phyloP scores from a whole-genome alignment of 92 coral and sea anemone genomes.

The Palythoa caribaeorum region DNA sequence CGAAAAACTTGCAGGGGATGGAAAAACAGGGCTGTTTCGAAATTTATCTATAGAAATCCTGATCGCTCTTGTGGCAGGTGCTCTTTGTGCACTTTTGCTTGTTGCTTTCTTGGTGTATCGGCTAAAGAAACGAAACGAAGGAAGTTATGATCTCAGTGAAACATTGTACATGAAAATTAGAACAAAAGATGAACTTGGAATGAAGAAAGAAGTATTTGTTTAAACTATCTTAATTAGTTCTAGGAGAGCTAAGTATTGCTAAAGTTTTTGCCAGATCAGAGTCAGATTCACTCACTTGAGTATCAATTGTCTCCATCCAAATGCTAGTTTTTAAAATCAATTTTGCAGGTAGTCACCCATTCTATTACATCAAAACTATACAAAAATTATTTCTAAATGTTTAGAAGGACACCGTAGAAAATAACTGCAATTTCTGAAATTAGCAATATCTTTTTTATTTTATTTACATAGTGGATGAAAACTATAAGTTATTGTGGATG shows the following conservation, averaged over 20 bases:
- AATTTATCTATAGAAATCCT: slow-evolving; percentile 84
- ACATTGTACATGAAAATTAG: slow-evolving; percentile 71
- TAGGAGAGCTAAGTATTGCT: not conserved
- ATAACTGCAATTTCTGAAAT: no score
- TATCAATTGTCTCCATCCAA: no score
- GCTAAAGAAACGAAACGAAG: slow-evolving; percentile 84
- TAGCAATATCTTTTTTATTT: no score
- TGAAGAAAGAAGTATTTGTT: slow-evolving; percentile 90
- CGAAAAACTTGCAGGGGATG: not conserved
- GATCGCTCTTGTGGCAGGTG: slow-evolving; percentile 87
- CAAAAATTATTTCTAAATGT: no score
- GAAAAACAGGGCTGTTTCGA: slow-evolving; percentile 73
- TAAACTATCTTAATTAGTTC: slow-evolving; percentile 5
- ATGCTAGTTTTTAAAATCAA: no score
- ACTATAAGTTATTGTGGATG: no score
- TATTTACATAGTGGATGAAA: no score
- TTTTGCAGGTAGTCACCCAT: no score
- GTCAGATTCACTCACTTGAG: no score
- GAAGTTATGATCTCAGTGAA: slow-evolving; percentile 88
- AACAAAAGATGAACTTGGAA: slow-evolving; percentile 62
- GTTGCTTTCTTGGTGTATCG: slow-evolving; percentile 85
- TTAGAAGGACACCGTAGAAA: no score
- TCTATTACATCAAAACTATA: no score
- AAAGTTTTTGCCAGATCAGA: not conserved
- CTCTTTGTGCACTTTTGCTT: slow-evolving; percentile 76